These are phyloP conservation scores for Alces alces DNA, from an alignment of 2,113 vertebrate species.

Conservation along the genomic window DNA sequence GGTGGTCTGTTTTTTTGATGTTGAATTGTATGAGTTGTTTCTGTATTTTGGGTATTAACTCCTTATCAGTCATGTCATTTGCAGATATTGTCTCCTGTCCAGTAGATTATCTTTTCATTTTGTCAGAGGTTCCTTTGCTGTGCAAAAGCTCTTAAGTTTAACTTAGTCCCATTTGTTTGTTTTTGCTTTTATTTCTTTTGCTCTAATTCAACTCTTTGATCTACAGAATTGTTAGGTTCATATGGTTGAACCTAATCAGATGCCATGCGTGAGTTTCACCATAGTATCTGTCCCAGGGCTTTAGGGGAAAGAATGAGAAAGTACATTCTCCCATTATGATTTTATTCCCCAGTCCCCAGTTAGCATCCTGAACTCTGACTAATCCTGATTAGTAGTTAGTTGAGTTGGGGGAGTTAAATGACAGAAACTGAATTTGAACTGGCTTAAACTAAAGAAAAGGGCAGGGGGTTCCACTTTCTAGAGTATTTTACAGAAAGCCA, in stretches of 20 bases:
- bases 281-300: neutral
- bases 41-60: neutral
- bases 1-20: neutral
- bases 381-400: neutral
- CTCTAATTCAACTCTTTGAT: neutral
- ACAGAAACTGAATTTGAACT: neutral
- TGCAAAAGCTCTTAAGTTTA: neutral
- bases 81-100: neutral
- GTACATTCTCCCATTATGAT: neutral
- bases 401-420: neutral
- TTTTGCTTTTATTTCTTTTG: neutral
- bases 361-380: neutral
- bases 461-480: neutral
- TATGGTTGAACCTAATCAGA: neutral
- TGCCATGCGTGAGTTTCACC: neutral
- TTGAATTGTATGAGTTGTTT: neutral
- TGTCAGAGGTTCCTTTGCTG: neutral
- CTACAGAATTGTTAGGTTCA: neutral
- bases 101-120: neutral
- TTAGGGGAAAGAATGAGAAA: neutral
- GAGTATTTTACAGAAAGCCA: neutral
- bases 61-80: neutral
- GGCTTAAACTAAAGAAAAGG: neutral
- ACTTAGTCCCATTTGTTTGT: neutral
- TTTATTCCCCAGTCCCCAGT: neutral